phyloP scores from a whole-genome alignment of 2,888 invertebrate genomes.

The Fabriciana adippe region DNA sequence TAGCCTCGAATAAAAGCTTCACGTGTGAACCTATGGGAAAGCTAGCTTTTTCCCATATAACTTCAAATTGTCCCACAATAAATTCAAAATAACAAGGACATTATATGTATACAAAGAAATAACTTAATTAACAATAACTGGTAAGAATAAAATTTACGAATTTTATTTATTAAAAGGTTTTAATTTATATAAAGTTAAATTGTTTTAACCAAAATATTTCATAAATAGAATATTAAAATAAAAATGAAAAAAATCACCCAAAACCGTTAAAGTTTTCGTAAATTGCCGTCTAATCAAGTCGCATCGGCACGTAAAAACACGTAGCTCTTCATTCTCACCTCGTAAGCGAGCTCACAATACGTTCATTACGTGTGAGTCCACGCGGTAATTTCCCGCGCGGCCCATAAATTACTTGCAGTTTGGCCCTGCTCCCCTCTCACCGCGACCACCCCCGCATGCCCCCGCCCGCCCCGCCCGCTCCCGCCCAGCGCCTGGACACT shows the following conservation, averaged over 20 bases:
- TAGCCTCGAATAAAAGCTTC: too few species aligned
- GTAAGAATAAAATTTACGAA: too few species aligned
- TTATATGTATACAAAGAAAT: too few species aligned
- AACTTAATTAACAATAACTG: too few species aligned
- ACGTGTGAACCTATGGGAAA: too few species aligned
- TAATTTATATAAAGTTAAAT: too few species aligned
- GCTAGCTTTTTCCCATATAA: too few species aligned
- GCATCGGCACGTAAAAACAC: slow-evolving; percentile 19
- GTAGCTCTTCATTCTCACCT: slow-evolving; percentile 32
- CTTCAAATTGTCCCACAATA: too few species aligned
- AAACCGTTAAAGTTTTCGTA: background rate
- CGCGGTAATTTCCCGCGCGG: slow-evolving; percentile 52
- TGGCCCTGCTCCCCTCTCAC: slow-evolving; percentile 11
- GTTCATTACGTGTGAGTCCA: slow-evolving; percentile 45
- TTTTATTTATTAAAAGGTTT: too few species aligned
- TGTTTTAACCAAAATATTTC: too few species aligned
- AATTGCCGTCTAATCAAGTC: slow-evolving; percentile 7
- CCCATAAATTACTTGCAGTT: slow-evolving; percentile 47
- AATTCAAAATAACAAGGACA: too few species aligned
- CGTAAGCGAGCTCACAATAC: slow-evolving; percentile 40
- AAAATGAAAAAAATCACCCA: background rate
- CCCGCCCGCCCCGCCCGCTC: slow-evolving; percentile 19
- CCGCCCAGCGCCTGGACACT: background rate
- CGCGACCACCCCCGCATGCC: background rate
- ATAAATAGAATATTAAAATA: background rate